Evolutionary conservation across 1,140 invertebrate species (phyloP).

Genomic region (Scaptomyza graminum): DNA sequence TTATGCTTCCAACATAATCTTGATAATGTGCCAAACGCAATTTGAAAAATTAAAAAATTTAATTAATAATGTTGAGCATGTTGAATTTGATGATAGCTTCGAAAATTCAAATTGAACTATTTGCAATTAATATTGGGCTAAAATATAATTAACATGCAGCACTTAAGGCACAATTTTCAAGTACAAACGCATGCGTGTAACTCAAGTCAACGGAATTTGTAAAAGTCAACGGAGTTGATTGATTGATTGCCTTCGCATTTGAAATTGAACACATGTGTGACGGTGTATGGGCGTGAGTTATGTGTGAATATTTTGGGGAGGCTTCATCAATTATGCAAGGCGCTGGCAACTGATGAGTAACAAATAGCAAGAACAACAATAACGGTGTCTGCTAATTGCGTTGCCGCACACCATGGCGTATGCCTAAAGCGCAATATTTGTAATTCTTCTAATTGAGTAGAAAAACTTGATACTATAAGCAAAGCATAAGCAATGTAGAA

Average conservation of each 20-base stretch:
- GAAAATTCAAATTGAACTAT: constrained; percentile 17
- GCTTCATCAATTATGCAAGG: constrained; percentile 59
- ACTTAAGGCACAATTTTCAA: constrained; percentile 43
- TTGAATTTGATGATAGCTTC: constrained; percentile 19
- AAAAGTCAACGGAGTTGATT: constrained; percentile 62
- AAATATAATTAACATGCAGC: constrained; percentile 38
- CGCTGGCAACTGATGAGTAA: constrained; percentile 7
- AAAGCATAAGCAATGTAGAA: constrained; percentile 7
- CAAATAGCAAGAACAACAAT: constrained; percentile 4
- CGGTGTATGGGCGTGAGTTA: neutral
- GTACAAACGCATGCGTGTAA: constrained; percentile 3
- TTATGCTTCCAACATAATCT: constrained; percentile 12
- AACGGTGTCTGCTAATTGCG: constrained; percentile 45
- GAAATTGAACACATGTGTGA: constrained; percentile 9
- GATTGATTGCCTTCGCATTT: constrained; percentile 58
- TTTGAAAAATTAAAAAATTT: constrained; percentile 21
- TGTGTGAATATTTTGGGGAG: constrained; percentile 3
- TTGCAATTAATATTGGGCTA: neutral
- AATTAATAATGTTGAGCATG: constrained; percentile 12
- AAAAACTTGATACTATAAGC: neutral
- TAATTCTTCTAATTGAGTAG: constrained; percentile 22
- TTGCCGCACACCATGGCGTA: constrained; percentile 38
- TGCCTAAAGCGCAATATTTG: constrained; percentile 34
- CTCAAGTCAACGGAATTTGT: constrained; percentile 37
- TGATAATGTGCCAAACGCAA: constrained; percentile 17